Evolutionary conservation across 2,888 invertebrate genomes (phyloP).

Genomic region (Phrixothrix hirtus): DNA sequence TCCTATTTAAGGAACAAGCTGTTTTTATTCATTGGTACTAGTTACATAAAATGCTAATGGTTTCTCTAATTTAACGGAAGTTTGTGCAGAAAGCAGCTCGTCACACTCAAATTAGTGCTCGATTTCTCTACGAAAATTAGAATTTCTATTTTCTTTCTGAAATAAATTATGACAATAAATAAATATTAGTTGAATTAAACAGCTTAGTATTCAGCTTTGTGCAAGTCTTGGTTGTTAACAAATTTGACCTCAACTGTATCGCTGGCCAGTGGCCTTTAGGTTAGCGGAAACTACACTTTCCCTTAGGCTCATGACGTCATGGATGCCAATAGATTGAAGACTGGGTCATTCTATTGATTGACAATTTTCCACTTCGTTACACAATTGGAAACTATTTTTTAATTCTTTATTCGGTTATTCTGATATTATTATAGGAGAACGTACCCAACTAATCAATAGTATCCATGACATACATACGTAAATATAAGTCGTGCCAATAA

Average conservation of each 20-base stretch:
- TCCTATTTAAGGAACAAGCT: background rate
- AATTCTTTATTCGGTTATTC: too few species aligned
- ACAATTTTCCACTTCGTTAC: too few species aligned
- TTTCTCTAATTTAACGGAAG: constrained; percentile 20
- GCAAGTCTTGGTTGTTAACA: constrained; percentile 7
- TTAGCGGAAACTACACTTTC: constrained; percentile 34
- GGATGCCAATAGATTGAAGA: constrained; percentile 21
- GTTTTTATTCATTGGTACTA: background rate
- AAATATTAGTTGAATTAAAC: background rate
- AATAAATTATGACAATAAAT: background rate
- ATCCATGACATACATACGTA: background rate
- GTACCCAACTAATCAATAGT: too few species aligned
- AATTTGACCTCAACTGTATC: constrained; percentile 12
- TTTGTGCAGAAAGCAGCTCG: constrained; percentile 16
- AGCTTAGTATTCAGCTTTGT: background rate
- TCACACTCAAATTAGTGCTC: constrained; percentile 10
- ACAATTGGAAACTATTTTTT: too few species aligned
- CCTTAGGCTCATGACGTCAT: constrained; percentile 26
- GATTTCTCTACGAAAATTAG: constrained; percentile 12
- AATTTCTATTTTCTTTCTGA: background rate
- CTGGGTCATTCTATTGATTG: constrained; percentile 24
- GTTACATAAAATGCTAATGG: constrained; percentile 14
- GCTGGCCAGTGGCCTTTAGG: constrained; percentile 32
- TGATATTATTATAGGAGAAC: too few species aligned
- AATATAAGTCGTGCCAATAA: constrained; percentile 15